phyloP scores from a whole-genome alignment of 2,113 vertebrate genomes.

The Anolis sagrei region DNA sequence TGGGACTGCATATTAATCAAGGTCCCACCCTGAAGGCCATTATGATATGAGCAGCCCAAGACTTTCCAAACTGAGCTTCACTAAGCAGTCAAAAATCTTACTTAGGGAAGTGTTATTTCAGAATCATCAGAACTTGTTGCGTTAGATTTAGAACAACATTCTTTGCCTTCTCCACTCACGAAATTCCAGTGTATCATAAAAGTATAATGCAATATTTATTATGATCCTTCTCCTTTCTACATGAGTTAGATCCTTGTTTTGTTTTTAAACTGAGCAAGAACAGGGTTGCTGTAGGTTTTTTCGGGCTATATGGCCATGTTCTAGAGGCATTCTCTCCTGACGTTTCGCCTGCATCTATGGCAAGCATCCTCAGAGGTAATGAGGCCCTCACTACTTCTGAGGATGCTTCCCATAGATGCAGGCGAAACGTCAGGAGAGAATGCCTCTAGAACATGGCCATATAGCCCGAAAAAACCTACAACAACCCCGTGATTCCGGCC shows the following conservation, averaged over 20 bases:
- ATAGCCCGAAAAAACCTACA: no score
- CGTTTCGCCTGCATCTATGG: no score
- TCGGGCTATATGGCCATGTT: no score
- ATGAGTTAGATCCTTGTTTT: constrained; percentile 6
- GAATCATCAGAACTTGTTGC: not conserved
- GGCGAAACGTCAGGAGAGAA: no score
- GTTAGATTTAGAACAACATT: not conserved
- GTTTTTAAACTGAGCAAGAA: constrained; percentile 36
- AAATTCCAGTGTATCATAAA: not conserved
- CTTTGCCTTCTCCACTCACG: not conserved
- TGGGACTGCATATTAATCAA: not conserved
- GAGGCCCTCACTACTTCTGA: no score
- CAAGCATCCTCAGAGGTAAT: no score
- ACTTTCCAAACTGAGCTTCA: not conserved
- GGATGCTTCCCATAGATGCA: no score
- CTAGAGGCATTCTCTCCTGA: no score
- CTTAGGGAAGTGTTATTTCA: not conserved
- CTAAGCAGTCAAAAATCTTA: not conserved
- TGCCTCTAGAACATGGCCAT: no score
- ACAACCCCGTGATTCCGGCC: no score
- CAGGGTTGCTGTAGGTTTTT: no score
- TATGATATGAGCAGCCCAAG: not conserved
- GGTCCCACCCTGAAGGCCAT: not conserved
- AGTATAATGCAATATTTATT: not conserved
- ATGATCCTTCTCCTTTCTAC: not conserved